Base-by-base conservation (phyloP, 2,888 invertebrate species). In the Mesorhabditis spiculigera region DNA sequence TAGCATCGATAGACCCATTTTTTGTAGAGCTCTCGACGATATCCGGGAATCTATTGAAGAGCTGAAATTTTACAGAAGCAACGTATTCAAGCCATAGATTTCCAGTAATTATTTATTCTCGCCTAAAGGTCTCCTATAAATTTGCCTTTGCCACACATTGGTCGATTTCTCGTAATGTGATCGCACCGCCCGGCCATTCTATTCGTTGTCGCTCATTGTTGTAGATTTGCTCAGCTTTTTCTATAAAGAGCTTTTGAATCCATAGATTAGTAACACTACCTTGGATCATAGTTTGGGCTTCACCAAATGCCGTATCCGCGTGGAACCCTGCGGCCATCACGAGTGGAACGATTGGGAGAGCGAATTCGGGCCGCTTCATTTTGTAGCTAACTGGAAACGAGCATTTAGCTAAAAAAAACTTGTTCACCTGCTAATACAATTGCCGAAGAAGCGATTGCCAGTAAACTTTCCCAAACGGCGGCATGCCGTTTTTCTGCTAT, bases 61-160 rank as follows among this genome's bases (percentile, higher is more conserved):
- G 88, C 87, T 95, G 43, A 90, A 91, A 83, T 92, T 91, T 89
- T 95, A 93, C 87, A 91, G 90, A 85, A 81, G 89, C 62, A 85
- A 88, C 84, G 89, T 92, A 83, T 92, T 92, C n/a, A 50, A 50
- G n/a, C 58, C 8, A 50, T 13, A 50, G 58, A 28, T 28, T 28
- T 28, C 28, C 28, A 28, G 28, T 28, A 28, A 28, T 28, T 28
- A 28, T 28, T 28, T 28, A 28, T 28, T 28, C 28, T 28, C 28
- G 28, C 28, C 28, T 28, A 28, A 1, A 50, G n/a, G n/a, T 50
- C 58, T 50, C 8, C 58, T 50, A 50, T 13, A 50, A n/a, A 50
- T 10, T n/a, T 50, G 8, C n/a, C n/a, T 50, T 10, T 13, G 58
- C 58, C 58, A n/a, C n/a, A 50, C n/a, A 50, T 50, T 50, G 58